These are phyloP conservation scores for Falco novaeseelandiae DNA, from an alignment of 2,797 vertebrate species.

Conservation along the genomic window DNA sequence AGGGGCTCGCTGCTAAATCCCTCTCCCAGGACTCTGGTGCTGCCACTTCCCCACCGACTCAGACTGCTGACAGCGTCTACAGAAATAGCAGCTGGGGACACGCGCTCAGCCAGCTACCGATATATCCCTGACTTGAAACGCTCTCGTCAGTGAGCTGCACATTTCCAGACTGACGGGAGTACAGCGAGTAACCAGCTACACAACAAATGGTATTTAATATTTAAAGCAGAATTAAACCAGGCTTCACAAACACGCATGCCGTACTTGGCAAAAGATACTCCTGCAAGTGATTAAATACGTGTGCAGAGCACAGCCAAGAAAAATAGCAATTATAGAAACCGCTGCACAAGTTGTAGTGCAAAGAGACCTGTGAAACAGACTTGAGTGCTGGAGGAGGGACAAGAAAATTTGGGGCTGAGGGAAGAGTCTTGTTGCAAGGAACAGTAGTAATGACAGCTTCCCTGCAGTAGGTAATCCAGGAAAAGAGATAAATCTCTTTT, in stretches of 20 bases:
- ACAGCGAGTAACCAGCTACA: neutral
- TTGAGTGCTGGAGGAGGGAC: neutral
- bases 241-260: neutral
- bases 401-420: neutral
- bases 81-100: neutral
- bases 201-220: neutral
- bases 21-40: neutral
- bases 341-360: neutral
- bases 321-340: neutral
- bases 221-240: neutral
- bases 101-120: neutral
- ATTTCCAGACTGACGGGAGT: neutral
- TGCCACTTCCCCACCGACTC: neutral
- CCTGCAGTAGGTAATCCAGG: neutral
- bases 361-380: neutral
- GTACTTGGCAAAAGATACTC: neutral
- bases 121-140: neutral
- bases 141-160: neutral
- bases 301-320: neutral
- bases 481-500: neutral
- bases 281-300: neutral
- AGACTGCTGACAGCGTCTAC: no score
- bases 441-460: neutral
- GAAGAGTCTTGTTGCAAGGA: neutral
- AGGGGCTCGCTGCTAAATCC: neutral